These are phyloP conservation scores for Turritopsis dohrnii DNA, from an alignment of 30 jellyfish, hydroid and myxozoan genomes.

Conservation along the genomic window DNA sequence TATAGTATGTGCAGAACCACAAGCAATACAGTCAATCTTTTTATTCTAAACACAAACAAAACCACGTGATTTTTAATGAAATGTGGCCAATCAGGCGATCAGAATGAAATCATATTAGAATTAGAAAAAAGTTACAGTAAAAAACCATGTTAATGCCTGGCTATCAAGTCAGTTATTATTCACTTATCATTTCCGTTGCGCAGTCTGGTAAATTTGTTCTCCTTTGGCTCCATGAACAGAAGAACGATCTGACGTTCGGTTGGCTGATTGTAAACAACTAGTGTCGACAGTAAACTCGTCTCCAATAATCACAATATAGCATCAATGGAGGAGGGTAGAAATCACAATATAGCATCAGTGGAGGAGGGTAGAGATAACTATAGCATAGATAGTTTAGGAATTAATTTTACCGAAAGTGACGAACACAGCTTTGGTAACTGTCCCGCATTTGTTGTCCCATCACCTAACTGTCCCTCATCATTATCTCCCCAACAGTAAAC, in stretches of 20 bases:
- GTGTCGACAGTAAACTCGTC: background rate
- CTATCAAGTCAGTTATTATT: too few relatives aligned
- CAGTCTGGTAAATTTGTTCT: too few relatives aligned
- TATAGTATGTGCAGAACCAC: conserved; percentile 93
- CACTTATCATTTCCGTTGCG: too few relatives aligned
- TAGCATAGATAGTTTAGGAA: background rate
- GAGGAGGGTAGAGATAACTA: background rate
- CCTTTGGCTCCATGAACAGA: too few relatives aligned
- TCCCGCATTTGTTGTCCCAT: conserved; percentile 74
- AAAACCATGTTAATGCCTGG: too few relatives aligned
- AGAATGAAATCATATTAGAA: too few relatives aligned
- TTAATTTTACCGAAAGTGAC: conserved; percentile 39
- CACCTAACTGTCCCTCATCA: conserved; percentile 92
- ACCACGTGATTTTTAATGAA: background rate
- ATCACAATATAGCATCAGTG: background rate
- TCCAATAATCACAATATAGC: background rate
- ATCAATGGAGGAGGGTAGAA: background rate
- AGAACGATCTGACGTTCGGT: too few relatives aligned
- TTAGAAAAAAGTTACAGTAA: too few relatives aligned
- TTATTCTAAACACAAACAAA: conserved; percentile 42
- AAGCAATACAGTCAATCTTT: conserved; percentile 71
- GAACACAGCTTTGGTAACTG: conserved; percentile 49
- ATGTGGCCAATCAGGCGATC: too few relatives aligned
- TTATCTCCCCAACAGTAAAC: conserved; percentile 94
- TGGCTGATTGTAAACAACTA: too few relatives aligned